These are phyloP conservation scores for Caradrina kadenii DNA, from an alignment of 2,888 invertebrate species.

Conservation along the genomic window DNA sequence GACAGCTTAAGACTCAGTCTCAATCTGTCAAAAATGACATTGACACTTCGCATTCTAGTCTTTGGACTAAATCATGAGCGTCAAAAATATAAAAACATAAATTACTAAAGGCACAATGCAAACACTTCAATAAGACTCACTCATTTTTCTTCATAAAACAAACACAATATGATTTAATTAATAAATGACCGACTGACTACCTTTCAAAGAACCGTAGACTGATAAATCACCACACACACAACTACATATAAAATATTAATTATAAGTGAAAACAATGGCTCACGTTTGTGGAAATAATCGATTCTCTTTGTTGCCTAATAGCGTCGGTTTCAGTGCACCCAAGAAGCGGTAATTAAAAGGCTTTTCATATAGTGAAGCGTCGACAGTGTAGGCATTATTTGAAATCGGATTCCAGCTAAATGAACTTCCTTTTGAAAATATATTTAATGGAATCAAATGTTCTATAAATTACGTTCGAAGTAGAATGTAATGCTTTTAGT, in stretches of 20 bases:
- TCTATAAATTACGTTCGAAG: slow-evolving; percentile 43
- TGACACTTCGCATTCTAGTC: no score
- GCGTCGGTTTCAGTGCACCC: slow-evolving; percentile 70
- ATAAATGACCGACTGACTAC: slow-evolving; percentile 9
- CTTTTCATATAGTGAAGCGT: slow-evolving; percentile 62
- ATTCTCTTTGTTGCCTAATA: slow-evolving; percentile 80
- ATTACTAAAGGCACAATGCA: no score
- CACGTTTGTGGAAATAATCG: slow-evolving; percentile 69
- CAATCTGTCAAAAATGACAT: no score
- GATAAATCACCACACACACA: slow-evolving; percentile 36
- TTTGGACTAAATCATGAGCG: no score
- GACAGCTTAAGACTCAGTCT: no score
- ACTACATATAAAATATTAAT: slow-evolving; percentile 56
- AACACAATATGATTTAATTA: slow-evolving; percentile 17
- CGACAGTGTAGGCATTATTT: slow-evolving; percentile 61
- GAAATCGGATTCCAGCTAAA: slow-evolving; percentile 71
- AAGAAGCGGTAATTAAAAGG: slow-evolving; percentile 77
- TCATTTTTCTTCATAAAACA: slow-evolving; percentile 3
- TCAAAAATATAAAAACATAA: no score
- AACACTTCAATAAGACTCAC: neutral
- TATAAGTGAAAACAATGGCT: slow-evolving; percentile 68
- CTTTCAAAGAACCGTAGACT: slow-evolving; percentile 40
- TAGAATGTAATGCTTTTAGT: slow-evolving; percentile 11
- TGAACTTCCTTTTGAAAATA: slow-evolving; percentile 63
- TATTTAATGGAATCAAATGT: slow-evolving; percentile 62